These are phyloP conservation scores for Syngnathus floridae DNA, from an alignment of 2,113 vertebrate species.

Conservation along the genomic window DNA sequence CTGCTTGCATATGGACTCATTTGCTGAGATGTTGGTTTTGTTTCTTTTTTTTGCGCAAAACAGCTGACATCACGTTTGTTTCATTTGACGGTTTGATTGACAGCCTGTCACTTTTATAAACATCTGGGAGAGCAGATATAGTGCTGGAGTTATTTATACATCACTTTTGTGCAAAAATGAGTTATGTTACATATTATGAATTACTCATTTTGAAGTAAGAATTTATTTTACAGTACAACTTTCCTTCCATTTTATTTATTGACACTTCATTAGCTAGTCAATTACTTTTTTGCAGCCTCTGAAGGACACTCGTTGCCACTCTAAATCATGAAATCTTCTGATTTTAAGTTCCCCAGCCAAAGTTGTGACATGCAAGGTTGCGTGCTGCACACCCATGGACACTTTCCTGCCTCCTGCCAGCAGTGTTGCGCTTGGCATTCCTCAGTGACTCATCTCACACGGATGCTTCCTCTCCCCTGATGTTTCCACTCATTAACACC, in stretches of 20 bases:
- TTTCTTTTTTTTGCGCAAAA: neutral
- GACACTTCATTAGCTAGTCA: neutral
- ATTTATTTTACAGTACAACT: neutral
- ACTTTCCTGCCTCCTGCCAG: neutral
- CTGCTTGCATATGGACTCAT: conserved; percentile 8
- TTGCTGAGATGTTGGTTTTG: neutral
- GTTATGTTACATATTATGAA: neutral
- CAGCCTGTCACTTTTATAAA: neutral
- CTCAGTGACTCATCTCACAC: conserved; percentile 21
- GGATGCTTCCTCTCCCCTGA: conserved; percentile 17
- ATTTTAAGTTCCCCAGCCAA: neutral
- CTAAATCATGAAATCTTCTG: neutral
- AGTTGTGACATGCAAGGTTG: neutral
- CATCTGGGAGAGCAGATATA: conserved; percentile 4
- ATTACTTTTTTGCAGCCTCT: neutral
- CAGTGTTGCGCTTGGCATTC: conserved; percentile 8
- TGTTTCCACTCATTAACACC: conserved; percentile 38
- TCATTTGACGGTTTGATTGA: conserved; percentile 3
- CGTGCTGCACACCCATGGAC: neutral
- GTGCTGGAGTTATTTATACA: neutral
- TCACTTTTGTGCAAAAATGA: neutral
- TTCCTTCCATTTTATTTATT: neutral
- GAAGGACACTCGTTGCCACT: neutral
- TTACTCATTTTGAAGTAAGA: no score
- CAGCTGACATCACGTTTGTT: conserved; percentile 3